phyloP scores from a whole-genome alignment of 1,140 invertebrate genomes.

The Drosophila teissieri region DNA sequence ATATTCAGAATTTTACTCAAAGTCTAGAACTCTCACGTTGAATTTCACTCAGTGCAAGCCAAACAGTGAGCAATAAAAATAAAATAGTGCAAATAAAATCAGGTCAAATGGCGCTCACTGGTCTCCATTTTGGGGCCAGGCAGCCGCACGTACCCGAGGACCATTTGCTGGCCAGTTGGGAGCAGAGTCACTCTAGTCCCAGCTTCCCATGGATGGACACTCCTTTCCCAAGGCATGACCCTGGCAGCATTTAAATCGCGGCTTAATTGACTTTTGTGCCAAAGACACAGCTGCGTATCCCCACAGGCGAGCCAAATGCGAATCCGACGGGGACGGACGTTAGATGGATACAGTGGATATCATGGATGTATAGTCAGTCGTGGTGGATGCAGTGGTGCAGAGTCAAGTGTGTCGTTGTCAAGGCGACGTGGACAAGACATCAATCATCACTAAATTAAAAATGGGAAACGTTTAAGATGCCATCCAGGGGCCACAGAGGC shows the following conservation, averaged over 20 bases:
- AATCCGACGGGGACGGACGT: constrained; percentile 8
- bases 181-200: constrained; percentile 5
- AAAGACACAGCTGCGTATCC: constrained; percentile 61
- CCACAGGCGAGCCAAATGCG: constrained; percentile 58
- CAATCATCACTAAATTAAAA: constrained; percentile 83
- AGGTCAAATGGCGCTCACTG: constrained; percentile 77
- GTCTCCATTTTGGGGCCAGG: constrained; percentile 43
- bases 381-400: constrained; percentile 7
- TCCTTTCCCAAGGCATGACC: constrained; percentile 69
- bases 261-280: constrained; percentile 77
- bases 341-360: too few species aligned
- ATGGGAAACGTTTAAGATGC: constrained; percentile 77
- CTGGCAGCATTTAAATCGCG: constrained; percentile 77
- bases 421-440: constrained; percentile 76
- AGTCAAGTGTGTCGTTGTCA: constrained; percentile 76
- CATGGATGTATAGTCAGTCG: too few species aligned
- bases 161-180: constrained; percentile 51
- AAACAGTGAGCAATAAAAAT: constrained; percentile 79
- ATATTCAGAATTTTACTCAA: background rate
- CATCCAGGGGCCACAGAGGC: constrained; percentile 38
- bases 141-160: constrained; percentile 31
- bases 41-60: background rate
- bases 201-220: constrained; percentile 51
- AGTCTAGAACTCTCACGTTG: background rate
- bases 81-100: constrained; percentile 82